Conservation (phyloP, 2,888 invertebrate genomes). For the Pilophorus perplexus region DNA sequence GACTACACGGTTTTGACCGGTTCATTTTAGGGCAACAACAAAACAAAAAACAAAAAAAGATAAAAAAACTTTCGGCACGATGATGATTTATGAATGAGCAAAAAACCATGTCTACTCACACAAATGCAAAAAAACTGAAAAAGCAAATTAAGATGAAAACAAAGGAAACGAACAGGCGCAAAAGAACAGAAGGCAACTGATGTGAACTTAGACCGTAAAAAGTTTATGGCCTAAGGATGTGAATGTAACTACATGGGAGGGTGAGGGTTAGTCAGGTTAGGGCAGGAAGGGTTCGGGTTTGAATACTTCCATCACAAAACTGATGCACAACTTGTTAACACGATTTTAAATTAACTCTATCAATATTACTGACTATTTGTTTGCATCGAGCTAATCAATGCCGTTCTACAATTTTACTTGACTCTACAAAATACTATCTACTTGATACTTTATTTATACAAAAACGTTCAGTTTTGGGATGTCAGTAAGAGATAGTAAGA, state of each 20-base stretch:
- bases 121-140: conserved; percentile 3
- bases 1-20: conserved; percentile 24
- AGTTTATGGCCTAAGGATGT: no score
- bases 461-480: conserved; percentile 38
- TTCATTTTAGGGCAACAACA: conserved; percentile 11
- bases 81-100: no score
- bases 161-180: conserved; percentile 17
- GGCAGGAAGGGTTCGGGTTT: conserved; percentile 4
- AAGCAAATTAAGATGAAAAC: conserved; percentile 19
- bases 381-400: no score
- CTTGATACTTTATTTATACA: no score
- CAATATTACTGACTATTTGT: no score
- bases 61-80: no score
- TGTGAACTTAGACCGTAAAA: background rate
- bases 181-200: background rate
- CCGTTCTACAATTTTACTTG: no score
- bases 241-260: conserved; percentile 18
- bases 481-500: conserved; percentile 30
- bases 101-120: conserved; percentile 17
- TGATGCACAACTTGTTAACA: no score
- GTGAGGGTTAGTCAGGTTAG: conserved; percentile 13
- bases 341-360: no score
- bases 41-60: conserved; percentile 1
- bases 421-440: no score
- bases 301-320: conserved; percentile 35